Evolutionary conservation across 2,113 vertebrate species (phyloP), one percentile per base, ranked within the genome.

Genomic region (Triplophysa tibetana): DNA sequence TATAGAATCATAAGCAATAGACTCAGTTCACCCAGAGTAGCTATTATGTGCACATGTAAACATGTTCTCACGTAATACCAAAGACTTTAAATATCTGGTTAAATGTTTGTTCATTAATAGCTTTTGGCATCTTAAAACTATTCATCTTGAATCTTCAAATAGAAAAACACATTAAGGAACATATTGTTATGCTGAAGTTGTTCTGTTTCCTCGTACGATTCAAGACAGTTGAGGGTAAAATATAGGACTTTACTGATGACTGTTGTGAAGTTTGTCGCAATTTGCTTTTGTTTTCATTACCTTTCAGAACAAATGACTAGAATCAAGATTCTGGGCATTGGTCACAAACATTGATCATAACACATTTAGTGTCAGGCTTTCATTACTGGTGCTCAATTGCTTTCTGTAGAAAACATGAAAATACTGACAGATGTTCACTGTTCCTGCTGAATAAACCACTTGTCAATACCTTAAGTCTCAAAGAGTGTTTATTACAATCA

Each of bases 361-460:
- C 24, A 82, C 87, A 80, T 89, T 89, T 85, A 90, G 87, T 83
- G 86, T 85, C 84, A 89, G 83, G 69, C 87, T 89, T 85, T 88
- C 88, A 87, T 86, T 86, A 85, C 86, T 86, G 89, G 89, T 88
- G 90, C 90, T 91, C 77, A 77, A 85, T 84, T 90, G 88, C 90
- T 90, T 92, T 92, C 87, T 91, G 88, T 90, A 89, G 80, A 89
- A 88, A 84, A 86, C 80, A 81, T 86, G 86, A 74, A 84, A 88
- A 88, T 88, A 90, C 82, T 86, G 89, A 92, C 89, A 91, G 90
- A 91, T 93, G 91, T 92, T 93, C 91, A 93, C 92, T 86, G 90
- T 92, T 92, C 91, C 91, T 93, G 91, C 91, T 93, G 93, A 94
- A 94, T 94, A 94, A 94, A 94, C 88, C 93, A 93, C 92, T 92